phyloP scores from a whole-genome alignment of 2,113 vertebrate genomes.

The Macaca mulatta region DNA sequence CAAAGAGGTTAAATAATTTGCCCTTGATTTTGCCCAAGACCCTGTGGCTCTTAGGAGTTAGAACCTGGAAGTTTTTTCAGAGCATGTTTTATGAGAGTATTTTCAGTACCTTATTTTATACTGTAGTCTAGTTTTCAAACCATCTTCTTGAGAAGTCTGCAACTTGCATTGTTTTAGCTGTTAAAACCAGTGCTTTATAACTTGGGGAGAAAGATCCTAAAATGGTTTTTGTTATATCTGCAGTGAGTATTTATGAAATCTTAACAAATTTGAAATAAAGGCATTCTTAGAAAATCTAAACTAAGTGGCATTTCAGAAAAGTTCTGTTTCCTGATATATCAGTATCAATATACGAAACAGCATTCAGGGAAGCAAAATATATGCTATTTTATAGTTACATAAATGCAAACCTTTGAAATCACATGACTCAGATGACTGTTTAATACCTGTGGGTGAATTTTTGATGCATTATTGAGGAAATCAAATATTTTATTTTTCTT shows the following conservation, averaged over 20 bases:
- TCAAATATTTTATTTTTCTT: slow-evolving; percentile 25
- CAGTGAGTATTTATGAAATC: neutral
- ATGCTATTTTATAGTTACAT: neutral
- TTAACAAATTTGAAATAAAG: slow-evolving; percentile 25
- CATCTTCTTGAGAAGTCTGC: neutral
- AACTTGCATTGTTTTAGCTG: neutral
- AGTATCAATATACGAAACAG: neutral
- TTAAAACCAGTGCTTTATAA: neutral
- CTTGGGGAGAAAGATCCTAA: neutral
- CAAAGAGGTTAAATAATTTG: slow-evolving; percentile 20
- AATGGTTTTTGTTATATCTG: neutral
- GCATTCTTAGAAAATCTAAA: slow-evolving; percentile 4
- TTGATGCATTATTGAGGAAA: neutral
- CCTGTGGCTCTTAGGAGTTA: neutral
- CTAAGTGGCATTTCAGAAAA: neutral
- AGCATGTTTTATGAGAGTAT: neutral
- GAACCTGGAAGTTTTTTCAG: neutral
- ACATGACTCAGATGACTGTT: neutral
- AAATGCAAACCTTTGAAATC: neutral
- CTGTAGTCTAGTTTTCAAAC: neutral
- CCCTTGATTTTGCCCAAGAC: neutral
- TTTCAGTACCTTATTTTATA: neutral
- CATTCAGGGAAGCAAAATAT: neutral
- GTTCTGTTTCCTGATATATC: neutral
- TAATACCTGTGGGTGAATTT: neutral